Conservation (phyloP, 2,797 vertebrate species). For the Falco biarmicus region DNA sequence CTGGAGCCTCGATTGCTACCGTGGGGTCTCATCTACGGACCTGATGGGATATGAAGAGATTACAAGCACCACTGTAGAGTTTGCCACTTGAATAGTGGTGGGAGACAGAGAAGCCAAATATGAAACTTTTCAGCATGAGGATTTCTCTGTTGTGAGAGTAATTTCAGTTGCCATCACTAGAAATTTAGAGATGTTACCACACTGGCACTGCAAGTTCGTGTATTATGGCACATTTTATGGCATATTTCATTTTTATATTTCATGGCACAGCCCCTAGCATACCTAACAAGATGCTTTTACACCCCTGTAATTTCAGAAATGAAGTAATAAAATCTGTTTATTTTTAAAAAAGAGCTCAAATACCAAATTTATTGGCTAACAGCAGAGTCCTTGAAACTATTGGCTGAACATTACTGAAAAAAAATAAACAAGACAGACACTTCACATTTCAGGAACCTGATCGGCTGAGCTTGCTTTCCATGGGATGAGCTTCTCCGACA, state of each 20-base stretch:
- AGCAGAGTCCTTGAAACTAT: background rate
- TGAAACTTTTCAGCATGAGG: background rate
- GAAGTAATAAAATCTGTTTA: background rate
- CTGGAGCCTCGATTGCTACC: background rate
- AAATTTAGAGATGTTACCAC: background rate
- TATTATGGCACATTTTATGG: background rate
- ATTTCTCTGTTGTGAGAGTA: background rate
- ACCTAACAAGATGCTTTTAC: background rate
- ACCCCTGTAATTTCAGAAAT: background rate
- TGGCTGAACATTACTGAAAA: background rate
- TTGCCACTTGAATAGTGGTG: background rate
- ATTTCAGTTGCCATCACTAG: background rate
- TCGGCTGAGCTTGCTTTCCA: background rate
- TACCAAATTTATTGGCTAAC: background rate
- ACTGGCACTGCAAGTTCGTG: background rate
- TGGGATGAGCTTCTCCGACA: background rate
- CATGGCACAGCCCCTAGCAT: background rate
- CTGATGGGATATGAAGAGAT: background rate
- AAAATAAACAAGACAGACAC: background rate
- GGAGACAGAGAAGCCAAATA: background rate
- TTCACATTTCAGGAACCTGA: background rate
- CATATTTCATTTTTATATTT: background rate
- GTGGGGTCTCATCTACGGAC: background rate
- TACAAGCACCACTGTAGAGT: fast-evolving
- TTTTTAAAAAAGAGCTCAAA: background rate